These are phyloP conservation scores for Strongylocentrotus purpuratus DNA, from an alignment of 35 echinoderm and acorn worm species.

Conservation along the genomic window DNA sequence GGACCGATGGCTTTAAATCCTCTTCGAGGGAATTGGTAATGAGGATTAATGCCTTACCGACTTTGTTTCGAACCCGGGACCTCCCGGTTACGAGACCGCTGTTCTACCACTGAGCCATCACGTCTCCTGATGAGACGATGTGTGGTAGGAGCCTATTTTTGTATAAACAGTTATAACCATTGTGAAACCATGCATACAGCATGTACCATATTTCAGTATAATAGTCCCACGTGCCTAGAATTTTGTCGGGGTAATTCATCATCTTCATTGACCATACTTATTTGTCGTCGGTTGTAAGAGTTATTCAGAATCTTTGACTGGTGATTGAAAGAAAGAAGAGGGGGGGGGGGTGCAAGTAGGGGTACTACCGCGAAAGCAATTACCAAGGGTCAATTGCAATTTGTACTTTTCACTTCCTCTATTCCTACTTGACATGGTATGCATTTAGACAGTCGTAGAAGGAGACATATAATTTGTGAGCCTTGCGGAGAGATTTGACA, in stretches of 20 bases:
- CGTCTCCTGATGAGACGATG: no score
- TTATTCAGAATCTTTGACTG: background rate
- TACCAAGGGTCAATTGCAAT: background rate
- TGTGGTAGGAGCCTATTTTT: no score
- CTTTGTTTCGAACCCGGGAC: no score
- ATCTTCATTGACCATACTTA: background rate
- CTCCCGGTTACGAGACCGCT: no score
- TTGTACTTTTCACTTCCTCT: constrained; percentile 2
- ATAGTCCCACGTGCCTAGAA: background rate
- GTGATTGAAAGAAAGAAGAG: background rate
- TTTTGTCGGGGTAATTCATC: background rate
- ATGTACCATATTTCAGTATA: background rate
- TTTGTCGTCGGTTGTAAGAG: background rate
- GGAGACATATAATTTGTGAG: background rate
- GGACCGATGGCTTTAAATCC: no score
- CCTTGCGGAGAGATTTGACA: background rate
- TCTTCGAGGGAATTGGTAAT: no score
- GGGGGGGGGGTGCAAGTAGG: background rate
- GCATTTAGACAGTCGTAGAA: background rate
- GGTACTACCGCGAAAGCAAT: background rate
- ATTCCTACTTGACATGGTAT: background rate
- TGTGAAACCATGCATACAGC: no score
- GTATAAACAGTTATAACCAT: no score
- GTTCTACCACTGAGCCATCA: no score
- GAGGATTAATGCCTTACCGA: no score